phyloP scores from a whole-genome alignment of 2,888 invertebrate species.

The Phragmatobia fuliginosa region DNA sequence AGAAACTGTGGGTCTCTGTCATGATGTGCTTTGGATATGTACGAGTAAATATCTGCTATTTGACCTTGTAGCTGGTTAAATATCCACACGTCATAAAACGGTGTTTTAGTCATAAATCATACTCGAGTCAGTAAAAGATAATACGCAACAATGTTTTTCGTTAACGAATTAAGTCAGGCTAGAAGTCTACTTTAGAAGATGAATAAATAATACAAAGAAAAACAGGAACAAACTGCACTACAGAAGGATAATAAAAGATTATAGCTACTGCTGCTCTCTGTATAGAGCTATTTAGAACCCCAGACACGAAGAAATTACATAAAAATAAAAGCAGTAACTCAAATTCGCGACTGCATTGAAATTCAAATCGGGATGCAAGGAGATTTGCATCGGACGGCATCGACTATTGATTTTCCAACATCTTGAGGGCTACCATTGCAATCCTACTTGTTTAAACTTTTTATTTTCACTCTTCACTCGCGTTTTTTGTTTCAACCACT shows the following conservation, averaged over 20 bases:
- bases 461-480: slow-evolving; percentile 85
- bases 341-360: slow-evolving; percentile 78
- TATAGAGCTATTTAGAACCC: slow-evolving; percentile 35
- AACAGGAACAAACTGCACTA: neutral
- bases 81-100: neutral
- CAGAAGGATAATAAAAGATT: neutral
- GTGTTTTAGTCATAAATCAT: neutral
- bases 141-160: neutral
- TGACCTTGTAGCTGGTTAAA: neutral
- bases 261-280: slow-evolving; percentile 14
- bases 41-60: too few relatives aligned
- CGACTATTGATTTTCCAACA: slow-evolving; percentile 83
- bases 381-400: slow-evolving; percentile 83
- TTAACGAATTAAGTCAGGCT: neutral
- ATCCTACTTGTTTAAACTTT: slow-evolving; percentile 86
- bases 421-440: slow-evolving; percentile 83
- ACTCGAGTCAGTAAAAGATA: neutral
- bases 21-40: neutral
- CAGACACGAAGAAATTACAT: slow-evolving; percentile 59
- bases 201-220: too few relatives aligned
- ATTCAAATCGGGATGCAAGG: slow-evolving; percentile 82
- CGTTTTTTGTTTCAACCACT: slow-evolving; percentile 86
- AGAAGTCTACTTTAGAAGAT: neutral
- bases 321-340: slow-evolving; percentile 70
- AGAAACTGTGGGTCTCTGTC: neutral